These are phyloP conservation scores for Antennarius maculatus DNA, from an alignment of 2,797 vertebrate species.

Conservation along the genomic window DNA sequence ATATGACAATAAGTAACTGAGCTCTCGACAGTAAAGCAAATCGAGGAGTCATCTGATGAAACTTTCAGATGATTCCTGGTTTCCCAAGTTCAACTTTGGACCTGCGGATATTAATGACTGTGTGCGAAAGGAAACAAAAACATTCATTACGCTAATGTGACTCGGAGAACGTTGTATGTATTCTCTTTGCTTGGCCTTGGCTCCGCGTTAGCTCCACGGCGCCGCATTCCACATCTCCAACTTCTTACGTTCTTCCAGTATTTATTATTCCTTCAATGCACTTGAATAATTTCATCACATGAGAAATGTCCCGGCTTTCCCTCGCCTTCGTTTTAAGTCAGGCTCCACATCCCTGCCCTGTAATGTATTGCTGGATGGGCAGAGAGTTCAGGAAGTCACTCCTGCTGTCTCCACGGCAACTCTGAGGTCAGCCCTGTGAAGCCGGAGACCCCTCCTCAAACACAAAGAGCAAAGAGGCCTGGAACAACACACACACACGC, in stretches of 20 bases:
- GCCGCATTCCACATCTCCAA: neutral
- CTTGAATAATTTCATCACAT: constrained; percentile 21
- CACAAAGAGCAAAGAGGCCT: constrained; percentile 74
- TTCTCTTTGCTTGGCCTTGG: neutral
- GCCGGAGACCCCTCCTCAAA: constrained; percentile 81
- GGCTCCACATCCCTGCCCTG: constrained; percentile 40
- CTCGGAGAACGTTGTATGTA: neutral
- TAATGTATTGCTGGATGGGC: constrained; percentile 63
- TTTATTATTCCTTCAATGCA: neutral
- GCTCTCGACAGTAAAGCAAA: neutral
- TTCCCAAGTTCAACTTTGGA: neutral
- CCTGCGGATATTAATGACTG: neutral
- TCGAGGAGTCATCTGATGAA: too few relatives aligned
- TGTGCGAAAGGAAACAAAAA: neutral
- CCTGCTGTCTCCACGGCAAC: constrained; percentile 75
- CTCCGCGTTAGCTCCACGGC: constrained; percentile 4
- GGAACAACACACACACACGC: constrained; percentile 63
- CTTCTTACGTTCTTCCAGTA: neutral
- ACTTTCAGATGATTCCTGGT: neutral
- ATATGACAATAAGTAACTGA: too few relatives aligned
- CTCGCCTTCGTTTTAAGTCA: constrained; percentile 11
- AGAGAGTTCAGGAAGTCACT: constrained; percentile 78
- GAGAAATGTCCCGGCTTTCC: constrained; percentile 17
- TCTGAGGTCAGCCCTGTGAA: constrained; percentile 64
- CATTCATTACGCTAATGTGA: neutral